Percentiles rank a stretch among this genome's conserved stretches.
phyloP scores from a whole-genome alignment of 2,113 vertebrate genomes.

The Lophura nycthemera region DNA sequence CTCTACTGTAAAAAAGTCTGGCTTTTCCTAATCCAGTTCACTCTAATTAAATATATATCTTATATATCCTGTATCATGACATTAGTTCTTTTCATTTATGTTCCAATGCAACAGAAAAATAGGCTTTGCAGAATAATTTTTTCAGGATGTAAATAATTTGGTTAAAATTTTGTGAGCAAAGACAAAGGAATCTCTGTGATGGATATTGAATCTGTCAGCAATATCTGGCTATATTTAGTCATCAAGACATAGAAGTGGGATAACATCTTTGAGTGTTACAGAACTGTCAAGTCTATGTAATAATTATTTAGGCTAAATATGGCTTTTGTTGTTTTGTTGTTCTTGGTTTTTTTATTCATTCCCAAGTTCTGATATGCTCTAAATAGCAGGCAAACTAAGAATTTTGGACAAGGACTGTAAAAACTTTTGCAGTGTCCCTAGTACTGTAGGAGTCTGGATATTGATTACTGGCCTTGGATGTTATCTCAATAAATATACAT shows the following conservation, averaged over 20 bases:
- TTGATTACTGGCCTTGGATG: background rate
- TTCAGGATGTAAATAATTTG: background rate
- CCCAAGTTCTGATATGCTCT: background rate
- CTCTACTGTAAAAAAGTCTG: background rate
- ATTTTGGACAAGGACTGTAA: background rate
- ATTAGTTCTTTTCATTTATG: background rate
- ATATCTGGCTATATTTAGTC: background rate
- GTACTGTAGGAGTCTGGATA: background rate
- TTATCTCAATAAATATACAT: background rate
- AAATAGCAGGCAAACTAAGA: background rate
- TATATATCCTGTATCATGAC: fast-evolving
- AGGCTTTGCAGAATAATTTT: background rate
- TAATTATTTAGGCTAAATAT: background rate
- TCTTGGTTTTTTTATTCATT: background rate
- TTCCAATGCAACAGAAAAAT: background rate
- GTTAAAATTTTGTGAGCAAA: background rate
- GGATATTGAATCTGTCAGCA: background rate
- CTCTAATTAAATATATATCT: background rate
- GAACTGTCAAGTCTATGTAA: background rate
- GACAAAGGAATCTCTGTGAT: background rate
- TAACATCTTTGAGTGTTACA: background rate
- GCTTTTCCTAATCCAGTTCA: background rate
- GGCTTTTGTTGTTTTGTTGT: background rate
- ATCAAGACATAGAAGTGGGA: background rate
- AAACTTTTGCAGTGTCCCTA: background rate